Evolutionary conservation across 2,888 invertebrate species (phyloP).

Genomic region (Amblyteles armatorius): DNA sequence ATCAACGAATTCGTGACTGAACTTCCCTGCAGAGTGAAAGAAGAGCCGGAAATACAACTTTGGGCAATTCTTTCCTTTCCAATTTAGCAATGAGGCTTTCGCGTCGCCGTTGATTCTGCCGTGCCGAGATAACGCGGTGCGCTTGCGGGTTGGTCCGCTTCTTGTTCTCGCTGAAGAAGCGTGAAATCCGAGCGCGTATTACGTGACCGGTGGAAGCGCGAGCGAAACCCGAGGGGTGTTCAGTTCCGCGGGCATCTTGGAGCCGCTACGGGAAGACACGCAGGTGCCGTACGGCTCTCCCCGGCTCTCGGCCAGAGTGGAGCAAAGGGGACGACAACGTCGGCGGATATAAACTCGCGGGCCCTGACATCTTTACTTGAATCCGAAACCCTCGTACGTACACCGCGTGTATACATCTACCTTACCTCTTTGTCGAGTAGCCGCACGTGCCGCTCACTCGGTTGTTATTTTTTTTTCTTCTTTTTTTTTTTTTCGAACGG

Average conservation of each 20-base stretch:
- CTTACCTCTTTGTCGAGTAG: slow-evolving; percentile 61
- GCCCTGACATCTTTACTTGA: slow-evolving; percentile 65
- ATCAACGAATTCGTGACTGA: no score
- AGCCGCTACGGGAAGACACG: slow-evolving; percentile 18
- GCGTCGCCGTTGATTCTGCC: no score
- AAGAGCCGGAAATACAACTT: no score
- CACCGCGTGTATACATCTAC: slow-evolving; percentile 8
- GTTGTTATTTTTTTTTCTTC: background rate
- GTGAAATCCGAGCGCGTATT: slow-evolving; percentile 65
- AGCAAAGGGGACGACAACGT: slow-evolving; percentile 51
- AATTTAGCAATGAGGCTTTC: no score
- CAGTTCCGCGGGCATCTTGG: slow-evolving; percentile 60
- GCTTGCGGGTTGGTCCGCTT: background rate
- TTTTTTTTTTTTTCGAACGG: slow-evolving; percentile 17
- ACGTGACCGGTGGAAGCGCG: slow-evolving; percentile 51
- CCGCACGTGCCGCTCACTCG: slow-evolving; percentile 63
- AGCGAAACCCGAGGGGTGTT: slow-evolving; percentile 46
- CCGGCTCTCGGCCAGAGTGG: background rate
- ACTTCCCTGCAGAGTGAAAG: no score
- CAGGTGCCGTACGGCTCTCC: slow-evolving; percentile 31
- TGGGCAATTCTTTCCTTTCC: no score
- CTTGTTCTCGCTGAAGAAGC: slow-evolving; percentile 9
- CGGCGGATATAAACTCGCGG: slow-evolving; percentile 60
- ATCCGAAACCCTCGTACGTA: slow-evolving; percentile 53
- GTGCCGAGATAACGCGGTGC: background rate